Conservation (phyloP, 1,140 invertebrate genomes). For the Anastatus disparis region DNA sequence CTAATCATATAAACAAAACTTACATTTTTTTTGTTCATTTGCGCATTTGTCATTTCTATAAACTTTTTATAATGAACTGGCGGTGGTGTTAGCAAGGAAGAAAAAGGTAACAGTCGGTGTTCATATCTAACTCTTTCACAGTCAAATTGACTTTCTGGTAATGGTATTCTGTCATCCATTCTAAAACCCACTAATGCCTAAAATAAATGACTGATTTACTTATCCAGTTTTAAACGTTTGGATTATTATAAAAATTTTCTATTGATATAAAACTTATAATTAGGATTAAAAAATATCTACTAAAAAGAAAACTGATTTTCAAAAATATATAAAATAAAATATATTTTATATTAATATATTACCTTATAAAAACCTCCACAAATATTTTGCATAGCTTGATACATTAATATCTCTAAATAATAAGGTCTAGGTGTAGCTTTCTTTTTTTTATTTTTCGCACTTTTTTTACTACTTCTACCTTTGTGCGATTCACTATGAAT, state of each 20-base stretch:
- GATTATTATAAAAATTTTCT: background rate
- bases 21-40: slow-evolving; percentile 63
- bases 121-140: slow-evolving; percentile 94
- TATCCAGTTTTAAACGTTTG: background rate
- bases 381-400: slow-evolving; percentile 91
- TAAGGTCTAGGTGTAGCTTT: slow-evolving; percentile 78
- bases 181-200: slow-evolving; percentile 80
- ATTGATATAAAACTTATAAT: background rate
- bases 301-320: background rate
- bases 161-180: slow-evolving; percentile 78
- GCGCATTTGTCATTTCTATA: slow-evolving; percentile 71
- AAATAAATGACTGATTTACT: slow-evolving; percentile 42
- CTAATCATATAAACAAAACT: too few relatives aligned
- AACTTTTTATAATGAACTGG: slow-evolving; percentile 90
- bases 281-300: background rate
- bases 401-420: slow-evolving; percentile 84
- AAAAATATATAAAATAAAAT: slow-evolving; percentile 55
- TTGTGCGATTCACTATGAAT: slow-evolving; percentile 66
- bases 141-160: slow-evolving; percentile 87
- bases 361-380: slow-evolving; percentile 96
- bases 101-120: slow-evolving; percentile 91
- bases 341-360: slow-evolving; percentile 40
- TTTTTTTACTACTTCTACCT: slow-evolving; percentile 69
- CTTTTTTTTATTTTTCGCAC: slow-evolving; percentile 75
- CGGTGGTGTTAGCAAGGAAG: slow-evolving; percentile 86